Base-by-base conservation (phyloP, 2,888 invertebrate species). In the Cynaeus angustus region DNA sequence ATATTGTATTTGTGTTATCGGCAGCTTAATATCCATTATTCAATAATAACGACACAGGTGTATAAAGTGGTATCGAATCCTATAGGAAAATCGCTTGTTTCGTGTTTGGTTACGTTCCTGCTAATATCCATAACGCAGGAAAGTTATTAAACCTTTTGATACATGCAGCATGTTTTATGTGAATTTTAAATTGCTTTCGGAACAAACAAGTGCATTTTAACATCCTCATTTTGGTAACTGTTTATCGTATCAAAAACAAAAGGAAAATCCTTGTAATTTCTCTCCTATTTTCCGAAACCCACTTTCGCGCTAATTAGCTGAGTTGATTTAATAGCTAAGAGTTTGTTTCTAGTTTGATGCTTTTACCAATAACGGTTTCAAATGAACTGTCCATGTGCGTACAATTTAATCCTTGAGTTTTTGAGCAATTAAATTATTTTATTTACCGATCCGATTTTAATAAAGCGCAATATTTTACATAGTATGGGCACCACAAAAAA, bases 221-320 rank as follows among this genome's bases (percentile, higher is more conserved):
- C 45, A 59, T 26, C 12, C 16, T 59, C 46, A 45, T 59, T 59
- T 59, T 46, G 37, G 45, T 30, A 46, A 21, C 59, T 12, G 50
- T 30, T 50, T 21, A 48, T 48, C 48, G 28, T 16, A 59, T 58
- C 43, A 58, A 12, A 41, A 33, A 43, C 43, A 45, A 59, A 16
- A 37, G 59, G 46, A 48, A 46, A 33, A 33, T 33, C 33, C 43
- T 33, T 45, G 46, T 59, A 45, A 59, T 59, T 45, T 37, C 41
- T 8, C 9, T 4, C 56, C 5, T 56, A 33, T 59, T 46, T 46
- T 21, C 14, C 59, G 16, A 46, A 59, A 48, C 46, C 37, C n/a
- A n/a, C n/a, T 33, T 59, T 59, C 45, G 45, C 59, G 14, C 59
- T 59, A 59, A 59, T 59, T 59, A 59, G 56, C 46, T 46, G 14